phyloP scores from a whole-genome alignment of 2,888 invertebrate species.

The Drosophila paramelanica region DNA sequence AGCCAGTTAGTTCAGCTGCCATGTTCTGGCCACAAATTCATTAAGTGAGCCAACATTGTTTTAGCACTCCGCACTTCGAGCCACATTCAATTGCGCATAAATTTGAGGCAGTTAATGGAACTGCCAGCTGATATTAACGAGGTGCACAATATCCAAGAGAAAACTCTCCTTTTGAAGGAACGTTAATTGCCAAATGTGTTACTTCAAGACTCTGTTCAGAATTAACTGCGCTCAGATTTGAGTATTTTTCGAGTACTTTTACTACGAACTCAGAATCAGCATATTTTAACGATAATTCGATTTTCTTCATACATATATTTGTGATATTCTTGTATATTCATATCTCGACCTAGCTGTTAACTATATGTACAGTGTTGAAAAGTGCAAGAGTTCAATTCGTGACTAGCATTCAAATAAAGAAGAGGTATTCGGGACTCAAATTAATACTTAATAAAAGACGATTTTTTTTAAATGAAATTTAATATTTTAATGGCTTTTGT shows the following conservation, averaged over 20 bases:
- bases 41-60: constrained; percentile 28
- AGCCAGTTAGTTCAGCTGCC: constrained; percentile 16
- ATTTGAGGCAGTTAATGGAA: constrained; percentile 26
- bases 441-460: no score
- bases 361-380: no score
- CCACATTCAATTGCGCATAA: constrained; percentile 35
- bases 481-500: no score
- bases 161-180: neutral
- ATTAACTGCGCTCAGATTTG: neutral
- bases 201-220: constrained; percentile 2
- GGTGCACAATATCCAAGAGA: neutral
- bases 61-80: constrained; percentile 13
- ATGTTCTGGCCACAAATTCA: constrained; percentile 46
- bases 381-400: no score
- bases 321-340: no score
- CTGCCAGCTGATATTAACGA: constrained; percentile 30
- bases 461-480: no score
- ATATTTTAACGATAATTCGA: neutral
- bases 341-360: no score
- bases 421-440: no score
- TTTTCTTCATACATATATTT: neutral
- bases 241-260: neutral
- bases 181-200: neutral
- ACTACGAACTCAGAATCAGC: neutral
- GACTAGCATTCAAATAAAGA: no score